A percentile compares a stretch with the other conserved stretches of the same genome.
phyloP scores from a whole-genome alignment of 2,113 vertebrate genomes.

The Cettia cetti region DNA sequence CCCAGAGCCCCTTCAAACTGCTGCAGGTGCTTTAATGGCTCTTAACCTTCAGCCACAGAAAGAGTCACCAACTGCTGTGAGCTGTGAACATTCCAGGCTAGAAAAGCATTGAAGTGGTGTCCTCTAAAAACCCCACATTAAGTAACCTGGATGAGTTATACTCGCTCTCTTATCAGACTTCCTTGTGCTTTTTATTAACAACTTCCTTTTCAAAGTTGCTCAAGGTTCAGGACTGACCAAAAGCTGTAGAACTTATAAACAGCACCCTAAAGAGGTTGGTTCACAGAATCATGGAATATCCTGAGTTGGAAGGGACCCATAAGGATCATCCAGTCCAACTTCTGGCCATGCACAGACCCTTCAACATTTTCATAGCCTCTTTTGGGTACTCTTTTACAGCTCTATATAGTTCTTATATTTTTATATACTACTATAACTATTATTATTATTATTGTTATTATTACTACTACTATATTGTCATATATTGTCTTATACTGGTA shows the following conservation, averaged over 20 bases:
- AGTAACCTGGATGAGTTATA: background rate
- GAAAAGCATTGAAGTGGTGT: background rate
- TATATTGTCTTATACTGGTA: background rate
- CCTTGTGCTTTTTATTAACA: background rate
- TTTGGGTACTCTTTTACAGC: background rate
- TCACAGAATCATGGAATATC: background rate
- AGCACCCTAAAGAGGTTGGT: background rate
- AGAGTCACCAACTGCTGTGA: background rate
- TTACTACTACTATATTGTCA: background rate
- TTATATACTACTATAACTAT: background rate
- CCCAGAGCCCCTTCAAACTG: background rate
- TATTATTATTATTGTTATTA: background rate
- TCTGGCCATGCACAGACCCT: background rate
- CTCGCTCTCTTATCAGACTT: background rate
- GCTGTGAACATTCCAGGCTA: background rate
- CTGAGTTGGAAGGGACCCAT: background rate
- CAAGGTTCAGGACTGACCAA: background rate
- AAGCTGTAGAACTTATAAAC: background rate
- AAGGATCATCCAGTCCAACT: background rate
- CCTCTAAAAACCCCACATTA: background rate
- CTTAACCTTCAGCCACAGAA: background rate
- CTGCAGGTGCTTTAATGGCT: background rate
- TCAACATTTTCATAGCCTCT: background rate
- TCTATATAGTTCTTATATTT: background rate
- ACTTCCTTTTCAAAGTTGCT: background rate